Evolutionary conservation across 2,797 vertebrate species (phyloP).

Genomic region (Lagodon rhomboides): DNA sequence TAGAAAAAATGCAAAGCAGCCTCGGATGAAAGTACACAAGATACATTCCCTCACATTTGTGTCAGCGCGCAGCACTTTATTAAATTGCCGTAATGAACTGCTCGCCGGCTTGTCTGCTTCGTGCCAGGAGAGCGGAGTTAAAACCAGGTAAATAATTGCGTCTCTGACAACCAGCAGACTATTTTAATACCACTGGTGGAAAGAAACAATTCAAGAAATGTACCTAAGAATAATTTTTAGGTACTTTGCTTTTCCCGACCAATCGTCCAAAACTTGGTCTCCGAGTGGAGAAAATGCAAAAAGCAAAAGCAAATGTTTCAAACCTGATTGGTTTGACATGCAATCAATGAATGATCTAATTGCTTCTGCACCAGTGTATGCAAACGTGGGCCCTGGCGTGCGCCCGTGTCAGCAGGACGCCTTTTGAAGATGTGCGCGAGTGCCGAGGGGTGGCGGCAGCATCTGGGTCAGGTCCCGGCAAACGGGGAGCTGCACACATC

Average conservation of each 20-base stretch:
- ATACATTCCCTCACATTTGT: no score
- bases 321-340: no score
- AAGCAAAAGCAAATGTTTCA: neutral
- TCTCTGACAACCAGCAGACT: no score
- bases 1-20: neutral
- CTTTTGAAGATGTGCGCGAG: constrained; percentile 35
- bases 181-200: no score
- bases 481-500: constrained; percentile 42
- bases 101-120: no score
- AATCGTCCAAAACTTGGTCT: neutral
- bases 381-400: constrained; percentile 10
- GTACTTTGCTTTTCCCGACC: neutral
- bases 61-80: neutral
- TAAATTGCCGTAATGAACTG: no score
- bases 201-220: neutral
- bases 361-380: constrained; percentile 8
- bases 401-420: constrained; percentile 18
- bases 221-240: neutral
- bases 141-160: no score
- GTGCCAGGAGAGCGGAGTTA: no score
- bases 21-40: no score
- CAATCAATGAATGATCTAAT: constrained; percentile 19
- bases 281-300: no score
- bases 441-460: constrained; percentile 34
- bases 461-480: constrained; percentile 55